Evolutionary conservation across 2,113 vertebrate species (phyloP).

Genomic region (Embiotoca jacksoni): DNA sequence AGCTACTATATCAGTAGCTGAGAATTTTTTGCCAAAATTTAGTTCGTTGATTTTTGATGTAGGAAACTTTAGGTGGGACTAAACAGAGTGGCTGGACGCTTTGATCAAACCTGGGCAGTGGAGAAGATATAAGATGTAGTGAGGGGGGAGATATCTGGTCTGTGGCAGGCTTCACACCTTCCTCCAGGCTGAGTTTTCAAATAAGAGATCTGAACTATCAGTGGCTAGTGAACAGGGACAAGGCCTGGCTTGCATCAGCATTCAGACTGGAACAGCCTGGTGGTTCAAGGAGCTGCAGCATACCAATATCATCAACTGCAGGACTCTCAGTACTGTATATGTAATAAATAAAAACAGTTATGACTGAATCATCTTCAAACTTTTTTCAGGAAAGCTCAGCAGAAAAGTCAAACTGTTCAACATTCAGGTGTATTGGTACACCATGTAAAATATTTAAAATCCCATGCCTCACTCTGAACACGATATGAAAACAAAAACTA

Average conservation of each 20-base stretch:
- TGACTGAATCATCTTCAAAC: background rate
- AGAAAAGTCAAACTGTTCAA: background rate
- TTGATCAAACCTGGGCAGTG: slow-evolving; percentile 54
- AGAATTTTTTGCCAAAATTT: slow-evolving; percentile 11
- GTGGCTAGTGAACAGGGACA: slow-evolving; percentile 49
- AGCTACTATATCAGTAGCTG: background rate
- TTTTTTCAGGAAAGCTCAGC: background rate
- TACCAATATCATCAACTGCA: slow-evolving; percentile 21
- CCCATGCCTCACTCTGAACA: background rate
- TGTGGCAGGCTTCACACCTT: slow-evolving; percentile 40
- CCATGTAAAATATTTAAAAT: slow-evolving; percentile 34
- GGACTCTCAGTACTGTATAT: background rate
- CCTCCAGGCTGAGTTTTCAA: slow-evolving; percentile 55
- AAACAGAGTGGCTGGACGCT: slow-evolving; percentile 35
- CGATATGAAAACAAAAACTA: background rate
- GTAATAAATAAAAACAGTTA: slow-evolving; percentile 7
- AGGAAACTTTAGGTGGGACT: slow-evolving; percentile 27
- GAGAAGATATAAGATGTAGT: slow-evolving; percentile 55
- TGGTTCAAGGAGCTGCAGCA: slow-evolving; percentile 53
- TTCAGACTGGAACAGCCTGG: slow-evolving; percentile 43
- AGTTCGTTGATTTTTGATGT: slow-evolving; percentile 25
- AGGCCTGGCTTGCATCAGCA: slow-evolving; percentile 71
- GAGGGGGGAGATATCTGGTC: slow-evolving; percentile 30
- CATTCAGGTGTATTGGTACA: background rate
- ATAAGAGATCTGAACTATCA: slow-evolving; percentile 55